Percentiles rank a stretch among this genome's conserved stretches.
These are phyloP conservation scores for Drosophila paracracens DNA, from an alignment of 2,888 invertebrate genomes.

Conservation along the genomic window DNA sequence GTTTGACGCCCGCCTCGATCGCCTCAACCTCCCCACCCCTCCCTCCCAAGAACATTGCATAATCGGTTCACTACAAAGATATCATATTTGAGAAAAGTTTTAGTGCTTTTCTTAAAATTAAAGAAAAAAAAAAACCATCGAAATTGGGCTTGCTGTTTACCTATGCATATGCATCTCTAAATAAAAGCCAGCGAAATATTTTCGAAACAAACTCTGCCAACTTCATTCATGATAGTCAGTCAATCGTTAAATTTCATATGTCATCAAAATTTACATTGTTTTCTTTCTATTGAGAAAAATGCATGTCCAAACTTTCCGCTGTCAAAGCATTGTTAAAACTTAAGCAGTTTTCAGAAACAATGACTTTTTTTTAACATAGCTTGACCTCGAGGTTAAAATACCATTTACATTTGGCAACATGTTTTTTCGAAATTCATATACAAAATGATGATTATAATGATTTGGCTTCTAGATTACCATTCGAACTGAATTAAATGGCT, in stretches of 20 bases:
- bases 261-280: background rate
- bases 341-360: background rate
- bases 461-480: background rate
- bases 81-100: constrained; percentile 2
- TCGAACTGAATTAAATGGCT: background rate
- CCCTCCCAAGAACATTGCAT: background rate
- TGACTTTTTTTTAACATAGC: background rate
- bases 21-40: background rate
- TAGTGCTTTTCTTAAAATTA: background rate
- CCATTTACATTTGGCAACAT: background rate
- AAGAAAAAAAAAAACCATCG: background rate
- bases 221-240: background rate
- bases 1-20: constrained; percentile 10
- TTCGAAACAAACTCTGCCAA: background rate
- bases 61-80: constrained; percentile 1
- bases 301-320: background rate
- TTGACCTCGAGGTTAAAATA: background rate
- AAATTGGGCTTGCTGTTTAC: background rate
- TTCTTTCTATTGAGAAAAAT: background rate
- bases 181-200: background rate
- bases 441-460: background rate
- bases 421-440: background rate
- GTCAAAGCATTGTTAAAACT: background rate
- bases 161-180: background rate
- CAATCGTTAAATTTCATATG: background rate